Percentiles rank a stretch among this genome's conserved stretches.
phyloP scores from a whole-genome alignment of 1,140 invertebrate species.

The Philopotamus ludificatus region DNA sequence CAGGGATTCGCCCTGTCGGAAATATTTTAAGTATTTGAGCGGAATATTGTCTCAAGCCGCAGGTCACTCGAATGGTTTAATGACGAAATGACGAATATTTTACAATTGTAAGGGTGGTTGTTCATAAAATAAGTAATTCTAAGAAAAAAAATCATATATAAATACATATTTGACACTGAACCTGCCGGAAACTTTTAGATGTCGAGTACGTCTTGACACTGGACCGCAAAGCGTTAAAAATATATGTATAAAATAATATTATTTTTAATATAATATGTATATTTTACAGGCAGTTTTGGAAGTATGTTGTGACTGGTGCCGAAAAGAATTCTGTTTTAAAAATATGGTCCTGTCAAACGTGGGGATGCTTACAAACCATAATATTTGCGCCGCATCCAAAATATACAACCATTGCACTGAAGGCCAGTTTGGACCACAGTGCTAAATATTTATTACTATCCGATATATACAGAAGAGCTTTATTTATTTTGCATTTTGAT shows the following conservation, averaged over 20 bases:
- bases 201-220: too few relatives aligned
- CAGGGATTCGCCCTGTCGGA: too few relatives aligned
- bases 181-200: background rate
- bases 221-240: too few relatives aligned
- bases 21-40: too few relatives aligned
- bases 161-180: background rate
- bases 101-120: too few relatives aligned
- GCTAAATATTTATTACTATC: slow-evolving; percentile 82
- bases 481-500: slow-evolving; percentile 75
- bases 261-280: background rate
- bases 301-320: slow-evolving; percentile 87
- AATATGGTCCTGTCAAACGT: slow-evolving; percentile 91
- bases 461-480: slow-evolving; percentile 73
- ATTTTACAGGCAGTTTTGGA: slow-evolving; percentile 82
- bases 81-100: too few relatives aligned
- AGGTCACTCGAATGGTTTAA: too few relatives aligned
- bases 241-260: background rate
- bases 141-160: background rate
- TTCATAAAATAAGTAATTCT: too few relatives aligned
- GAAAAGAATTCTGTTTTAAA: slow-evolving; percentile 89
- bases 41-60: too few relatives aligned
- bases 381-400: slow-evolving; percentile 59
- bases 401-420: slow-evolving; percentile 57
- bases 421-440: slow-evolving; percentile 78
- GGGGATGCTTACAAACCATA: slow-evolving; percentile 89